Conservation (phyloP, 2,113 vertebrate genomes). For the Gasterosteus nipponicus region DNA sequence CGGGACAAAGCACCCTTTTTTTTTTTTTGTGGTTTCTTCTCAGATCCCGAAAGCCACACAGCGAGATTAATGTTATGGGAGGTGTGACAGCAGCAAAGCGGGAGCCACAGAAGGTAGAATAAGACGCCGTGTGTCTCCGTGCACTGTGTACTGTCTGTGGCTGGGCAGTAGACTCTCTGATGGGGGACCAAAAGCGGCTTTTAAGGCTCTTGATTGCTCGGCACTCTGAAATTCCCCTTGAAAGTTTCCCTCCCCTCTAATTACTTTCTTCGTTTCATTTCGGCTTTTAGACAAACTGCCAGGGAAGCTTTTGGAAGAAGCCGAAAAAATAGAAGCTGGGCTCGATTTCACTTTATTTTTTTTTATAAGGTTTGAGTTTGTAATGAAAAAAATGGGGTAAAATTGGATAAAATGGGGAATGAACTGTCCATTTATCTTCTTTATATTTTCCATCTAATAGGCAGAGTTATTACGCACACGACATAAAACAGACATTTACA, state of each 20-base stretch:
- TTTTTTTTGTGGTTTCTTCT: constrained; percentile 61
- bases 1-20: constrained; percentile 42
- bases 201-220: constrained; percentile 73
- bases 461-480: constrained; percentile 73
- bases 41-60: constrained; percentile 57
- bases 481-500: constrained; percentile 73
- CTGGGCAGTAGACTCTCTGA: constrained; percentile 67
- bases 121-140: constrained; percentile 42
- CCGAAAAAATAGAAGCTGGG: constrained; percentile 48
- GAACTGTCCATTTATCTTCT: constrained; percentile 79
- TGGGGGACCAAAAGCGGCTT: constrained; percentile 65
- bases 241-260: constrained; percentile 78
- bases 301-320: constrained; percentile 75
- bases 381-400: constrained; percentile 77
- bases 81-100: constrained; percentile 64
- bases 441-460: constrained; percentile 77
- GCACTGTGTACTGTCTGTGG: constrained; percentile 60
- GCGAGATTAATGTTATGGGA: constrained; percentile 56
- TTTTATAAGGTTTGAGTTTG: constrained; percentile 72
- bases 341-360: constrained; percentile 72
- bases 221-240: constrained; percentile 76
- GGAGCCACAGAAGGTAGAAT: constrained; percentile 51
- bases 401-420: constrained; percentile 75
- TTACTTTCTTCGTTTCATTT: constrained; percentile 80
- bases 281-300: constrained; percentile 74